Percentiles rank a stretch among this genome's conserved stretches.
Conservation (phyloP, 2,888 invertebrate species). For the Phragmatobia fuliginosa region DNA sequence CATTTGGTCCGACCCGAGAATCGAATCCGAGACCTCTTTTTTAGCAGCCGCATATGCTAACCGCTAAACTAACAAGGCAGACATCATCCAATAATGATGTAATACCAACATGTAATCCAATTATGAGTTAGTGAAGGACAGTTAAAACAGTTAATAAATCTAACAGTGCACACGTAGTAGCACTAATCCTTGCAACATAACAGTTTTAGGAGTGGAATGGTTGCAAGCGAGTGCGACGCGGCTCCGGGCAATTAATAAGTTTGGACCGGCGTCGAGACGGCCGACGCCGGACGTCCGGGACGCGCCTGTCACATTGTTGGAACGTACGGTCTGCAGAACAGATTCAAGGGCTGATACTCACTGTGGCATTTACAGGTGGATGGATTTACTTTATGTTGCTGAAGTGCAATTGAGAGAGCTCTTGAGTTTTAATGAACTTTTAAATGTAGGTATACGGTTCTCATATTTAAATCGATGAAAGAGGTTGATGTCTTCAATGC, state of each 20-base stretch:
- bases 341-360: slow-evolving; percentile 35
- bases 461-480: not conserved
- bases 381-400: not conserved
- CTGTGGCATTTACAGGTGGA: slow-evolving; percentile 22
- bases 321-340: slow-evolving; percentile 56
- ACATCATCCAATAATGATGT: no score
- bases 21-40: no score
- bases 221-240: slow-evolving; percentile 62
- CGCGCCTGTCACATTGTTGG: slow-evolving; percentile 65
- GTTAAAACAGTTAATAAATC: slow-evolving; percentile 9
- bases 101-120: not conserved
- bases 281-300: slow-evolving; percentile 73
- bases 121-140: not conserved
- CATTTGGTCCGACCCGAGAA: no score
- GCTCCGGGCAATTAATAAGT: slow-evolving; percentile 82
- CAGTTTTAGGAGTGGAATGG: slow-evolving; percentile 52
- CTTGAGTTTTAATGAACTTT: not conserved
- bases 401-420: slow-evolving; percentile 6
- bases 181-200: slow-evolving; percentile 34
- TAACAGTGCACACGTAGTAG: slow-evolving; percentile 19
- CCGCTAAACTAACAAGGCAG: no score
- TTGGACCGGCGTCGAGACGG: slow-evolving; percentile 63
- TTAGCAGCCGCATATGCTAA: no score
- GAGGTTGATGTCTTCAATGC: not conserved
- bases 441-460: not conserved